phyloP scores from a whole-genome alignment of 2,888 invertebrate genomes.

The Mimumesa dahlbomi region DNA sequence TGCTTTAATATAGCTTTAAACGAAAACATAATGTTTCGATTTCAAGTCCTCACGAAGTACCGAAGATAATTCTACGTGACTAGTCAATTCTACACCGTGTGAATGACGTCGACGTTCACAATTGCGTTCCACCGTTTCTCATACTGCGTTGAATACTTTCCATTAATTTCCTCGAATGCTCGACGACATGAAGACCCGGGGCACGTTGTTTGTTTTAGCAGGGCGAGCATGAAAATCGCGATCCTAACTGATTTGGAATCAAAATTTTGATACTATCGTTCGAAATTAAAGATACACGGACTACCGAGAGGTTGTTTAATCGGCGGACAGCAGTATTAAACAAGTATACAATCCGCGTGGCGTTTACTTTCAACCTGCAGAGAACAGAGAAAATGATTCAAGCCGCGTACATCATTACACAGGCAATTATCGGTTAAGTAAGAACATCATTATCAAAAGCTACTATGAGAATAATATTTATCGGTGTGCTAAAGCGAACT shows the following conservation, averaged over 20 bases:
- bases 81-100: constrained; percentile 54
- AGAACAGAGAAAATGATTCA: no score
- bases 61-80: constrained; percentile 50
- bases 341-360: no score
- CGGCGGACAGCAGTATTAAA: no score
- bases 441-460: no score
- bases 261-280: constrained; percentile 51
- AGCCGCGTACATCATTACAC: no score
- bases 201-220: constrained; percentile 8
- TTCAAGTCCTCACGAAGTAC: constrained; percentile 14
- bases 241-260: constrained; percentile 28
- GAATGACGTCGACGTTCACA: constrained; percentile 21
- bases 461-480: no score
- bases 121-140: neutral
- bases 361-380: no score
- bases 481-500: constrained; percentile 28
- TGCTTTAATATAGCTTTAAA: constrained; percentile 64
- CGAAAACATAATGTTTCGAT: constrained; percentile 43
- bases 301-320: constrained; percentile 22
- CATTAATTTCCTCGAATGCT: neutral
- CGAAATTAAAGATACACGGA: constrained; percentile 29
- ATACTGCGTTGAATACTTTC: no score
- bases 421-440: no score
- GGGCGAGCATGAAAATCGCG: constrained; percentile 15
- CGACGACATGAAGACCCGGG: neutral